These are phyloP conservation scores for Pygocentrus nattereri DNA, from an alignment of 2,797 vertebrate species.

Conservation along the genomic window DNA sequence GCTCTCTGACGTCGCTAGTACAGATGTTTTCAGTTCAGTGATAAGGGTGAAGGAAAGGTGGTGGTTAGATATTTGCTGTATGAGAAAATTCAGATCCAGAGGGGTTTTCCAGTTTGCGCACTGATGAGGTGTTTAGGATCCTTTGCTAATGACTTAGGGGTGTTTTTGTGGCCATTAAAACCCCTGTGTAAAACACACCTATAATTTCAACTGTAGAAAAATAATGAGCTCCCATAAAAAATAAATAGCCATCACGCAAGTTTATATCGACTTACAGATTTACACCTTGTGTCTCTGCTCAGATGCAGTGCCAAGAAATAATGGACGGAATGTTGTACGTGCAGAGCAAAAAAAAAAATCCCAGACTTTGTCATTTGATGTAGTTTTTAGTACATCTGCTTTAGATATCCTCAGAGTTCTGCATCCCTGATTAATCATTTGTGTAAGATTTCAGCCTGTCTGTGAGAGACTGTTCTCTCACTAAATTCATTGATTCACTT, in stretches of 20 bases:
- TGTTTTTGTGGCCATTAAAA: constrained; percentile 59
- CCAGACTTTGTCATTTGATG: constrained; percentile 43
- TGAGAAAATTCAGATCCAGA: constrained; percentile 57
- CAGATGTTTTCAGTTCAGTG: constrained; percentile 68
- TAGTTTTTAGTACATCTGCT: constrained; percentile 48
- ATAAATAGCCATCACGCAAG: constrained; percentile 48
- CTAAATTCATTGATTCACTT: neutral
- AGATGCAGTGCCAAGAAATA: constrained; percentile 50
- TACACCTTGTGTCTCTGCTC: constrained; percentile 47
- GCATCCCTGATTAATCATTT: constrained; percentile 53
- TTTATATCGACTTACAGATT: constrained; percentile 57
- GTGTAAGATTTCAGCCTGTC: constrained; percentile 36
- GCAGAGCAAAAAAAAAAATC: constrained; percentile 33
- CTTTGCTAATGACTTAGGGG: constrained; percentile 62
- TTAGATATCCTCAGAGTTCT: constrained; percentile 51
- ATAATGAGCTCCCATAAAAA: constrained; percentile 64
- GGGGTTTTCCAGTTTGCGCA: constrained; percentile 63
- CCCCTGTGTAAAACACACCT: constrained; percentile 59
- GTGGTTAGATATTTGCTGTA: constrained; percentile 65
- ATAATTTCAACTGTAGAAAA: constrained; percentile 57
- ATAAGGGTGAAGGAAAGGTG: constrained; percentile 68
- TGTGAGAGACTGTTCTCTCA: constrained; percentile 24
- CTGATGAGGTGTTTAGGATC: constrained; percentile 73
- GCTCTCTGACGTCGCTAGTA: constrained; percentile 62
- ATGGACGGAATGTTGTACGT: constrained; percentile 46